Base-by-base conservation (phyloP, 2,888 invertebrate genomes). In the Caenorhabditis wallacei region DNA sequence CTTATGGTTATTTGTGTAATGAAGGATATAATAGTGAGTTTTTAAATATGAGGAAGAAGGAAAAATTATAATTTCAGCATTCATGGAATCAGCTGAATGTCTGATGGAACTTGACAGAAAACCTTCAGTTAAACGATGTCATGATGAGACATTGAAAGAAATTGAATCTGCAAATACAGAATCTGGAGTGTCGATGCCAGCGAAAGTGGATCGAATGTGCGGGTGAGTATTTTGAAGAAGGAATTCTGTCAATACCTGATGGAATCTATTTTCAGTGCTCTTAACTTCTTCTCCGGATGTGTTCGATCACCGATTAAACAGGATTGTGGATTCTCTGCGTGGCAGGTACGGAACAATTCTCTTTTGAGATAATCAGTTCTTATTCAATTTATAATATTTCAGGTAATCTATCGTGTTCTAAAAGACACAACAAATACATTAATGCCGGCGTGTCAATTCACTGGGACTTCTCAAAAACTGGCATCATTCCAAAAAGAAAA, bases 1-100 rank as follows among this genome's bases (percentile, higher is more conserved):
- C 90, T 46, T 92, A 92, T 83, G 92, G 92, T 0, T 92, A 89
- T 84, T 82, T 92, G 37, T 92, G 92, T 87, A 91, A 91, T 75
- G 91, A 91, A 20, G 92, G 92, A 61, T 91, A 91, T 74, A 86
- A 89, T 40, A 90, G 91, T 91, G 18, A 86, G 90, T 85, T 26
- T 24, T 24, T 10, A 18, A n/a, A 16, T 11, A 3, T 43, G 5
- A 11, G 13, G 16, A 16, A 8, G 10, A 59, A 51, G 20, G 18
- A 20, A 22, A 4, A 20, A 22, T 20, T 22, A 5, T 54, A 8
- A 26, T 4, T 91, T 43, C 80, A 92, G 92, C 89, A 13, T 92
- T 92, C 82, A 89, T 92, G 88, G 87, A 86, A 46, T 89, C 89
- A 16, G 92, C 92, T 7, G 91, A 92, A 80, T 92, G 92, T 80